Evolutionary conservation across 1,140 invertebrate genomes (phyloP), one percentile per base, ranked within the genome.

Genomic region (Zaprionus kolodkinae): DNA sequence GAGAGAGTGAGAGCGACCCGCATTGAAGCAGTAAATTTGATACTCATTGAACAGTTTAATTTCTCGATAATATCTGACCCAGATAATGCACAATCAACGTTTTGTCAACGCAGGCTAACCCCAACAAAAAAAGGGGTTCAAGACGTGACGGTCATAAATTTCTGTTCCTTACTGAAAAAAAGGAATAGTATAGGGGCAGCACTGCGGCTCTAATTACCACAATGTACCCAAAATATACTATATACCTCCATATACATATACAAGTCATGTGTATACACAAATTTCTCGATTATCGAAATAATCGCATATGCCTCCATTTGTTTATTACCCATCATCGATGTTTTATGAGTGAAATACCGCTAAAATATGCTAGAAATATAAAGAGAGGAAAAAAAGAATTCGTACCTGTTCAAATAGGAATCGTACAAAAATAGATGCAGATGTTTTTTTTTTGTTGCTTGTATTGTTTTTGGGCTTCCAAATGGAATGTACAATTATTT

Each of bases 341-440:
- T 59, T 27, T 68, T 35, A 15, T 48, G 43, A 21, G 11, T 9
- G 30, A 40, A 63, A 71, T 63, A 9, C 38, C 17, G 50, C 12
- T 45, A 62, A 54, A 57, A 35, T 33, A 72, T 74, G 38, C 45
- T 25, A 43, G 36, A 30, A 15, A 55, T 72, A 70, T 71, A 65
- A 55, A 57, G 38, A 62, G 15, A n/a, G 9, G 15, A 21, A 38
- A 7, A 15, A 27, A 13, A 59, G 38, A 71, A 40, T 33, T 62
- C 69, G 71, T 86, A 86, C 82, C 82, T 86, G 76, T 70, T 81
- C 60, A 81, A 82, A 78, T 71, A 76, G n/a, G 40, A 72, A 66
- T 52, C 43, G 17, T 55, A 52, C 66, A 30, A 72, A 86, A 79
- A 88, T 65, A 79, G 76, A 61, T 54, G 38, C 83, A 86, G 72